A percentile compares a stretch with the other conserved stretches of the same genome.
Evolutionary conservation across 2,113 vertebrate species (phyloP).

Genomic region (Ictalurus punctatus): DNA sequence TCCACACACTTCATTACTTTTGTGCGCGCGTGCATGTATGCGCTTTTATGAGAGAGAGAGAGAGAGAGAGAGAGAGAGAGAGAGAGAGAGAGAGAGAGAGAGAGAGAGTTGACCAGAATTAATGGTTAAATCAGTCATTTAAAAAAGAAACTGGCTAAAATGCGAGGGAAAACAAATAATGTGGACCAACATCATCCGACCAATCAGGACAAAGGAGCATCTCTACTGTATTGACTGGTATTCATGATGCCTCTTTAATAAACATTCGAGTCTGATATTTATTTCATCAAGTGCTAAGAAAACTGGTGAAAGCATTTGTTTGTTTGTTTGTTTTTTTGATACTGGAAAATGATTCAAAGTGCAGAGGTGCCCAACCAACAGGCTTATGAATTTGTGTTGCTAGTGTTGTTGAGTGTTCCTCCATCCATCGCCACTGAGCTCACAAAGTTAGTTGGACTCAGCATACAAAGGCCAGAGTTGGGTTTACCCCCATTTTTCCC

Average conservation of each 20-base stretch:
- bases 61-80: not conserved
- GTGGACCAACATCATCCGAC: not conserved
- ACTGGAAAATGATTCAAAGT: not conserved
- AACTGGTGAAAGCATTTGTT: not conserved
- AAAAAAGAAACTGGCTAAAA: not conserved
- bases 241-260: not conserved
- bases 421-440: not conserved
- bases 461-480: not conserved
- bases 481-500: not conserved
- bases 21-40: not conserved
- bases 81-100: not conserved
- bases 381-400: not conserved
- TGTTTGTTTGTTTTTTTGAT: not conserved
- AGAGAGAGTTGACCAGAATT: not conserved
- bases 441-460: not conserved
- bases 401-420: not conserved
- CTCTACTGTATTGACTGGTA: not conserved
- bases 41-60: not conserved
- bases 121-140: not conserved
- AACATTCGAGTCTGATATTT: not conserved
- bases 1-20: slow-evolving; percentile 10
- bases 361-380: not conserved
- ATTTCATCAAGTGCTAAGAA: not conserved
- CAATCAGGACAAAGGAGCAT: not conserved
- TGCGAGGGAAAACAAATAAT: not conserved